Conservation (phyloP, 2,113 vertebrate species). For the Zeus faber region DNA sequence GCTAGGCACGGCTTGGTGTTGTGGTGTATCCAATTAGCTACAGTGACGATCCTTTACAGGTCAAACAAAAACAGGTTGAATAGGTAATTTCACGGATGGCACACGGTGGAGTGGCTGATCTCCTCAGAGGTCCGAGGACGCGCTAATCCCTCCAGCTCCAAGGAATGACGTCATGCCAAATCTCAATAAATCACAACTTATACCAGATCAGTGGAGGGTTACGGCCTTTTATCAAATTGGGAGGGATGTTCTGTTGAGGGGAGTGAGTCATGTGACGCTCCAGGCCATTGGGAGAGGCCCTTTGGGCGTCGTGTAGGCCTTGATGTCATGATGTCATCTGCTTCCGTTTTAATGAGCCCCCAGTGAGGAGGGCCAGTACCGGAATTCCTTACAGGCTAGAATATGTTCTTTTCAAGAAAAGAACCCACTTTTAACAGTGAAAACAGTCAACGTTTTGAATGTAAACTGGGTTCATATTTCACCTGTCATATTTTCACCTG, state of each 20-base stretch:
- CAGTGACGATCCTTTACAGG: slow-evolving; percentile 45
- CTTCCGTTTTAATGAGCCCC: slow-evolving; percentile 46
- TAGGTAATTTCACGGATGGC: slow-evolving; percentile 64
- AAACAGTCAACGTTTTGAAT: no score
- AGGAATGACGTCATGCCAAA: slow-evolving; percentile 65
- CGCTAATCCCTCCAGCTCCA: slow-evolving; percentile 44
- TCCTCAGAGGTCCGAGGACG: slow-evolving; percentile 38
- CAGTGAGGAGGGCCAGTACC: slow-evolving; percentile 15
- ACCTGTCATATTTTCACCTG: no score
- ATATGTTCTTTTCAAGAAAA: no score
- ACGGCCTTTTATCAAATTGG: slow-evolving; percentile 21
- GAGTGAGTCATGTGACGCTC: slow-evolving; percentile 52
- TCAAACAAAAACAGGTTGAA: slow-evolving; percentile 54
- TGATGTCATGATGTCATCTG: slow-evolving; percentile 48
- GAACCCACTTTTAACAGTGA: no score
- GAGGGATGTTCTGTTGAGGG: slow-evolving; percentile 37
- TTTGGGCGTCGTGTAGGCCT: slow-evolving; percentile 8
- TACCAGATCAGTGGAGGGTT: slow-evolving; percentile 23
- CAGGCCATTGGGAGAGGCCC: slow-evolving; percentile 32
- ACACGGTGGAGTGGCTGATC: slow-evolving; percentile 13
- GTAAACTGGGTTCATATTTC: no score
- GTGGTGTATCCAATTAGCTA: slow-evolving; percentile 59
- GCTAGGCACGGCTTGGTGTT: slow-evolving; percentile 34
- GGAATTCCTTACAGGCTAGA: no score
- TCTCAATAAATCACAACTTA: slow-evolving; percentile 51